These are phyloP conservation scores for Ericerus pela DNA, from an alignment of 1,140 invertebrate species.

Conservation along the genomic window DNA sequence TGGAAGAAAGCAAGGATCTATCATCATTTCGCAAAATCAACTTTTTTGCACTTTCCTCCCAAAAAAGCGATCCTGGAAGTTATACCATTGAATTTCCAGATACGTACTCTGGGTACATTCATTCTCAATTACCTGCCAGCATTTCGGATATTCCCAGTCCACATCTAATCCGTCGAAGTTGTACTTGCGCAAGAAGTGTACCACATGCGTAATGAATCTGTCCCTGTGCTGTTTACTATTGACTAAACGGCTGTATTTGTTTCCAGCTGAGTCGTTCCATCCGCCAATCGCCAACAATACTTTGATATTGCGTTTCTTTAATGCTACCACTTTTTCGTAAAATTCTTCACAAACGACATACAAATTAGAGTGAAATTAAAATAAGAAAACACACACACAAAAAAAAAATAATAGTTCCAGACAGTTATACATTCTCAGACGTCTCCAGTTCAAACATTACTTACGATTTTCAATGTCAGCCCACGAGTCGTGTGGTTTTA, in stretches of 20 bases:
- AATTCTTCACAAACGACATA: conserved; percentile 32
- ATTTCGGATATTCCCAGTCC: conserved; percentile 55
- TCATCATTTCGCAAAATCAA: not conserved
- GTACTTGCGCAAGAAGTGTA: conserved; percentile 40
- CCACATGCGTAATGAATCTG: conserved; percentile 37
- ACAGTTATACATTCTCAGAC: not conserved
- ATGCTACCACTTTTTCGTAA: conserved; percentile 39
- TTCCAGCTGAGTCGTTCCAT: conserved; percentile 46
- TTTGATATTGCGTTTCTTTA: conserved; percentile 39
- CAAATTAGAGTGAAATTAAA: not conserved
- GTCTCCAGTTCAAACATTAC: conserved; percentile 15
- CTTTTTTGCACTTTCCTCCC: not conserved
- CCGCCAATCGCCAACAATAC: conserved; percentile 46
- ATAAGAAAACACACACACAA: too few species aligned
- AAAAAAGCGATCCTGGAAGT: too few species aligned
- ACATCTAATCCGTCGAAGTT: conserved; percentile 45
- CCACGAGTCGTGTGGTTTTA: conserved; percentile 51
- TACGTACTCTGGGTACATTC: not conserved
- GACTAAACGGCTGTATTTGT: conserved; percentile 44
- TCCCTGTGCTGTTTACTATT: conserved; percentile 33
- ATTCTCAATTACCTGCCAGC: conserved; percentile 42
- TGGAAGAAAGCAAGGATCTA: not conserved
- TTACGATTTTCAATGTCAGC: conserved; percentile 48
- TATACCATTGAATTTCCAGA: too few species aligned
- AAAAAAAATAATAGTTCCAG: not conserved